Percentiles rank a stretch among this genome's conserved stretches.
Evolutionary conservation across 2,888 invertebrate species (phyloP).

Genomic region (Temnothorax ravouxi): DNA sequence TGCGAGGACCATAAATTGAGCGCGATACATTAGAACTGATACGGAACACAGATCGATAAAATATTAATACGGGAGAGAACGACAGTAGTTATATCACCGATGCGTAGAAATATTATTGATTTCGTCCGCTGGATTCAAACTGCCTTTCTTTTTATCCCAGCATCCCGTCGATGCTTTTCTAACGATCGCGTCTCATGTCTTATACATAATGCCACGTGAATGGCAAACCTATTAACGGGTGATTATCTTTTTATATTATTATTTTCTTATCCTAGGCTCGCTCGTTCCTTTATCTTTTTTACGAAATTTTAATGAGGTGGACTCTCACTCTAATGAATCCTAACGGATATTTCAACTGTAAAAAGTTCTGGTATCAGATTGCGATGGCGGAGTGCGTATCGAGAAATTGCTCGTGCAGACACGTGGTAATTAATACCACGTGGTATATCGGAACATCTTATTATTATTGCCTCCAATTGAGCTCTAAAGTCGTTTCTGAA

Average conservation of each 20-base stretch:
- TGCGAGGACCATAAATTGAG: constrained; percentile 6
- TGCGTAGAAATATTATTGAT: background rate
- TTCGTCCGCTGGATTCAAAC: background rate
- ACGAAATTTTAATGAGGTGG: constrained; percentile 25
- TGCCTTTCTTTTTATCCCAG: background rate
- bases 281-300: background rate
- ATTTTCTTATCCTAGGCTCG: background rate
- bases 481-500: constrained; percentile 29
- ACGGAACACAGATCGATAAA: background rate
- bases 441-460: constrained; percentile 62
- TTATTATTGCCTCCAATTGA: constrained; percentile 60
- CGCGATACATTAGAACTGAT: background rate
- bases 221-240: constrained; percentile 9
- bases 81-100: background rate
- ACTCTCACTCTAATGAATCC: constrained; percentile 63
- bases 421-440: constrained; percentile 70
- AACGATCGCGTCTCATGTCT: background rate
- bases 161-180: background rate
- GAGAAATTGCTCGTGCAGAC: constrained; percentile 63
- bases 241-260: constrained; percentile 19
- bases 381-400: constrained; percentile 53
- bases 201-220: constrained; percentile 1
- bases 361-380: constrained; percentile 66
- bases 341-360: constrained; percentile 65
- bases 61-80: background rate